A percentile compares a stretch with the other conserved stretches of the same genome.
These are phyloP conservation scores for Calephelis perditalis DNA, from an alignment of 2,888 invertebrate species.

Conservation along the genomic window DNA sequence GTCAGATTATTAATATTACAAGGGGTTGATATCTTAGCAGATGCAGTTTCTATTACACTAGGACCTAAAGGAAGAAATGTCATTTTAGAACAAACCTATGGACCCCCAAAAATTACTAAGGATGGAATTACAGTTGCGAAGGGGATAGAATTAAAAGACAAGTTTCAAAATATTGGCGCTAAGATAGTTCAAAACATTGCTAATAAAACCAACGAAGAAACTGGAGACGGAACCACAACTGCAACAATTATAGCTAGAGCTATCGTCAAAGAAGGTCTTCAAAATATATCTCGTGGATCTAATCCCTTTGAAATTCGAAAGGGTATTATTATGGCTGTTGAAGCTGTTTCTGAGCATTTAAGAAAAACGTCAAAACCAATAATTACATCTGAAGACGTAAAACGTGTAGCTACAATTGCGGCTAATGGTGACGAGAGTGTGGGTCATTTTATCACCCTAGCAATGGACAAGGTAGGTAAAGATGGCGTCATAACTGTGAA, in stretches of 20 bases:
- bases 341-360: conserved; percentile 91
- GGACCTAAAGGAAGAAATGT: conserved; percentile 99
- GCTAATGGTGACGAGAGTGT: conserved; percentile 97
- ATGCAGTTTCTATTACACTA: conserved; percentile 99
- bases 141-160: conserved; percentile 97
- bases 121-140: conserved; percentile 99
- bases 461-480: conserved; percentile 97
- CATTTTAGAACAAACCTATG: conserved; percentile 99
- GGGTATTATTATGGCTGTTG: conserved; percentile 97
- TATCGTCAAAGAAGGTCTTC: conserved; percentile 99
- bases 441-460: conserved; percentile 95
- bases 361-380: conserved; percentile 95
- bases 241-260: conserved; percentile 98
- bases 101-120: conserved; percentile 99
- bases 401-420: conserved; percentile 99
- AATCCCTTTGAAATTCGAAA: conserved; percentile 97
- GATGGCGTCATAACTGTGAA: conserved; percentile 99
- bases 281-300: conserved; percentile 95
- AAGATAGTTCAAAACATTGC: conserved; percentile 99
- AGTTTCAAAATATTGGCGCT: conserved; percentile 99
- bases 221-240: conserved; percentile 99
- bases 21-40: conserved; percentile 98
- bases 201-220: conserved; percentile 99
- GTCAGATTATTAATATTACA: conserved; percentile 98
- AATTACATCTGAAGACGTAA: conserved; percentile 98